Evolutionary conservation across 2,797 vertebrate species (phyloP).

Genomic region (Trachops cirrhosus): DNA sequence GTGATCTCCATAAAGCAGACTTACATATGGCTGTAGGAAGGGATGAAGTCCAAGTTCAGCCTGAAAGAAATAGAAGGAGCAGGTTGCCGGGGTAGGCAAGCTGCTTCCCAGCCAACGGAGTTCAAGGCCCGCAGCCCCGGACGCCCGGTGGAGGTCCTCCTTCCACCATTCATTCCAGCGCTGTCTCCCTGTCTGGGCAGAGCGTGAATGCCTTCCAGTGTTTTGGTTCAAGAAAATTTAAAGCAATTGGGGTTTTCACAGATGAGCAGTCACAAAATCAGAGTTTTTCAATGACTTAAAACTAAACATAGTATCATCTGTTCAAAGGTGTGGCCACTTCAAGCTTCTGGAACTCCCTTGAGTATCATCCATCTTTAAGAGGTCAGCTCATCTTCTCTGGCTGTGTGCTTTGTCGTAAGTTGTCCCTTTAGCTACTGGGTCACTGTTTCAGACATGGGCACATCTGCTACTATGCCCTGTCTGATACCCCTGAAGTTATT

Average conservation of each 20-base stretch:
- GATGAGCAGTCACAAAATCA: neutral
- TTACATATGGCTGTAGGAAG: neutral
- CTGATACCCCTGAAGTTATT: neutral
- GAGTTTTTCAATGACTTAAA: neutral
- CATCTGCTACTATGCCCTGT: neutral
- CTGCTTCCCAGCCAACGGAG: neutral
- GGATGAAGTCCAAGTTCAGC: neutral
- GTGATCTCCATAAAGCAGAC: neutral
- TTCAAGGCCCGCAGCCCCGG: fast-evolving
- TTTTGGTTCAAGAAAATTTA: neutral
- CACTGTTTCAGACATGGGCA: neutral
- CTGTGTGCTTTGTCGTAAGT: neutral
- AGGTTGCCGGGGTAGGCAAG: fast-evolving
- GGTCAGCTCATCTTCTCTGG: neutral
- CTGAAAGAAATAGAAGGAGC: neutral
- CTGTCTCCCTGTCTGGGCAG: neutral
- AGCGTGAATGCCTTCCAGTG: neutral
- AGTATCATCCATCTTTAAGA: neutral
- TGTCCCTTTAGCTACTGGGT: neutral
- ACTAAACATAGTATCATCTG: neutral
- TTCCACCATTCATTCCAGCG: neutral
- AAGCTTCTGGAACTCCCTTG: neutral
- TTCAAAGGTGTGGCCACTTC: neutral
- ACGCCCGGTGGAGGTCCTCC: neutral
- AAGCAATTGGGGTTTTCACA: neutral